Base-by-base conservation (phyloP, 1,140 invertebrate species). In the Euura saliciscinereae region DNA sequence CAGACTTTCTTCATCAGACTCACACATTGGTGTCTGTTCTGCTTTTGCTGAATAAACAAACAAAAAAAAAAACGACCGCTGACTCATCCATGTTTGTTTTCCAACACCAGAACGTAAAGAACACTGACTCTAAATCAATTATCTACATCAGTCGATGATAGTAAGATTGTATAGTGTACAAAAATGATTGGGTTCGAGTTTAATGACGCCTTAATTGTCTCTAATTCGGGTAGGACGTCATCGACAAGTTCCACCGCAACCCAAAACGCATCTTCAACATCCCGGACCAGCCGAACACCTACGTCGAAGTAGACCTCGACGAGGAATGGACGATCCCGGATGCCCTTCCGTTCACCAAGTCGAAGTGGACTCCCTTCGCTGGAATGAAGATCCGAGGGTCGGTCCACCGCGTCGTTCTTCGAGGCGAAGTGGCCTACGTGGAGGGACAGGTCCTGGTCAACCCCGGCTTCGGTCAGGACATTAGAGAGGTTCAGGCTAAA, bases 301-400 rank as follows among this genome's bases (percentile, higher is more conserved):
- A 99, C 79, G 93, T 99, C 65, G 98, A 99, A 87, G 95, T 96
- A 8, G 95, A 97, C 82, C 88, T 99, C 83, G 95, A 98, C 80
- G 94, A 96, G 77, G 94, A 98, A 86, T 99, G 98, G 98, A 91
- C 89, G 0, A 97, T 99, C 72, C 96, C 95, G 0, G 89, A 92
- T 13, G 87, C 90, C 4, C 94, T 95, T 87, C 88, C 92, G 44
- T 97, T 95, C 83, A 94, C 94, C 43, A 99, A 99, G 88, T 94
- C 97, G 0, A 93, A 94, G 78, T 99, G 99, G 99, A 99, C 98
- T 0, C 99, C 99, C 2, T 99, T 99, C 86, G 94, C 95, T 46
- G 98, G 98, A 0, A 92, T 90, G 85, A 93, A 93, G 82, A 92
- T 99, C 2, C 92, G 91, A 78, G 99, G 99, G 10, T 90, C 92